Base-by-base conservation (phyloP, 2,797 vertebrate species). In the Morelia viridis region DNA sequence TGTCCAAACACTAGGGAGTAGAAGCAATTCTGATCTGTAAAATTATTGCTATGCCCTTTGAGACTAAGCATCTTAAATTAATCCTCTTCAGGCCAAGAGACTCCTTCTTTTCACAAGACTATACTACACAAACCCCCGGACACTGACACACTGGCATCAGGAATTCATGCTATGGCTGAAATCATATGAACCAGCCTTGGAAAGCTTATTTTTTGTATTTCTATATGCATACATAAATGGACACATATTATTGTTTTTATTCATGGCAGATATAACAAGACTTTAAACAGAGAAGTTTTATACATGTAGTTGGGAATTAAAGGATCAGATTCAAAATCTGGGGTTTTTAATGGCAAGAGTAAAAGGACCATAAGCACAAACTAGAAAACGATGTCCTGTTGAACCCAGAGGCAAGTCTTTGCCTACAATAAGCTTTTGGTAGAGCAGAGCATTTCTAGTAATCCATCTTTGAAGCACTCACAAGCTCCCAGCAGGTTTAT, bases 271-370 rank as follows among this genome's bases (percentile, higher is more conserved):
- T 58, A 60, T 28, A 68, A 46, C 64, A 50, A 64, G 60, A 46
- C 13, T 85, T 64, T 83, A 6, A 12, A 65, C 46, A 80, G 10
- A 15, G 19, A 46, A 85, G 87, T 53, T 94, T 94, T 92, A 80
- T 65, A 3, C 65, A 12, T 76, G 19, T 85, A 85, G 26, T 65
- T 93, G 71, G 31, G 89, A 89, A 91, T 62, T 90, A 86, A 58
- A 92, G 68, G 80, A 95, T 93, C 91, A 93, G 89, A 93, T 95
- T 92, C 94, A 94, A 35, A 92, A 89, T n/a, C 76, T 89, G 41
- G 61, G 2, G 0, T n/a, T 65, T 87, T 83, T 89, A 91, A 91
- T 12, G 28, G 22, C 94, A 94, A 93, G n/a, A 6, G 11, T 92
- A 91, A 93, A 88, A 87, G 56, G 90, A 90, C 41, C n/a, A 35